Percentiles rank a stretch among this genome's conserved stretches.
Conservation (phyloP, 2,888 invertebrate species). For the Chouioia cunea region DNA sequence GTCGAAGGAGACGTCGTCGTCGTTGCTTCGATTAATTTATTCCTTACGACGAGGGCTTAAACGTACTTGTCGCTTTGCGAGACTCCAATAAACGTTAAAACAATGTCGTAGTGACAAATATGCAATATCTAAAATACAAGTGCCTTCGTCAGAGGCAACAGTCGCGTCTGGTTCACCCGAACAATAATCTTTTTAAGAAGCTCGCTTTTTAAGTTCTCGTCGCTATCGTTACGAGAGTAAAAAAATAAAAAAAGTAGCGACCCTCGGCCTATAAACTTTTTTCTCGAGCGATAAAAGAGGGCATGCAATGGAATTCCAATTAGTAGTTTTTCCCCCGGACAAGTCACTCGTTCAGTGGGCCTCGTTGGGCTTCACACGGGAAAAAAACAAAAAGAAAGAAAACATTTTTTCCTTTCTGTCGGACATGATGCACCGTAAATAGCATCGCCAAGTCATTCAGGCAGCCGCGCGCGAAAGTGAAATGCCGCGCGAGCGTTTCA, state of each 20-base stretch:
- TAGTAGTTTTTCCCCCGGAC: not conserved
- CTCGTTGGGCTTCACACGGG: not conserved
- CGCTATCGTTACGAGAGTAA: not conserved
- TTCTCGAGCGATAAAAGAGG: slow-evolving; percentile 5
- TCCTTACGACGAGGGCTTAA: too few species aligned
- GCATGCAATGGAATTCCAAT: slow-evolving; percentile 34
- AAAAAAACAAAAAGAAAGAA: too few species aligned
- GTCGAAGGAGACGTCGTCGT: too few species aligned
- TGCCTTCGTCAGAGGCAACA: not conserved
- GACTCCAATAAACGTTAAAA: too few species aligned
- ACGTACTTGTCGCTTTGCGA: too few species aligned
- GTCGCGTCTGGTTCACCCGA: not conserved
- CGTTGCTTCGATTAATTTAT: too few species aligned
- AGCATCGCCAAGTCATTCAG: slow-evolving; percentile 24
- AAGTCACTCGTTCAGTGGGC: slow-evolving; percentile 32
- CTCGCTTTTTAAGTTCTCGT: too few species aligned
- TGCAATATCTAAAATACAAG: too few species aligned
- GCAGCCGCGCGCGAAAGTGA: slow-evolving; percentile 12
- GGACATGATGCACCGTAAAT: slow-evolving; percentile 2
- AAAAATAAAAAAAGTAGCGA: not conserved
- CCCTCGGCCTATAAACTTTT: slow-evolving; percentile 14
- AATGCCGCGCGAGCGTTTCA: not conserved
- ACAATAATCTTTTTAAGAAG: too few species aligned
- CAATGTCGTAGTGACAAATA: too few species aligned
- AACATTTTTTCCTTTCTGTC: not conserved